Percentiles rank a stretch among this genome's conserved stretches.
These are phyloP conservation scores for Gobius niger DNA, from an alignment of 2,113 vertebrate species.

Conservation along the genomic window DNA sequence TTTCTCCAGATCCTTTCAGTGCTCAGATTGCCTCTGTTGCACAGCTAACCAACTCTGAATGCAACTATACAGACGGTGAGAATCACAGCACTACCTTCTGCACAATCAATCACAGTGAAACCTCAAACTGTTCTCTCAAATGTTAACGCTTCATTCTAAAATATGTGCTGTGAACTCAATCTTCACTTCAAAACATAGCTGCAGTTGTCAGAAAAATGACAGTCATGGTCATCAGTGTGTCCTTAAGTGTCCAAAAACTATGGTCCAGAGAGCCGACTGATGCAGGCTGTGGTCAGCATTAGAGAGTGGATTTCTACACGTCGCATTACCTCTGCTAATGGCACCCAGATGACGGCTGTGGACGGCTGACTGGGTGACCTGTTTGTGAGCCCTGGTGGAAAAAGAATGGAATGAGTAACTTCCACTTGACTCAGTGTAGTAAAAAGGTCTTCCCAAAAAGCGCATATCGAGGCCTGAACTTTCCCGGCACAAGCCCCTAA, in stretches of 20 bases:
- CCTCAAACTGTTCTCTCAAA: no score
- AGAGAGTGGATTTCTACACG: constrained; percentile 67
- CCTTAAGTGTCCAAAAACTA: constrained; percentile 48
- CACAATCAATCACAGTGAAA: no score
- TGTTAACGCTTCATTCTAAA: no score
- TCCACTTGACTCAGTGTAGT: constrained; percentile 36
- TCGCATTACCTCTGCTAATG: constrained; percentile 69
- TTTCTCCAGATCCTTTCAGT: no score
- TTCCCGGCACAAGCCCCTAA: constrained; percentile 62
- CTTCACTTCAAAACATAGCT: no score
- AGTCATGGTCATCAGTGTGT: no score
- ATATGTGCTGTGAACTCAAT: no score
- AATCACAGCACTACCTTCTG: no score
- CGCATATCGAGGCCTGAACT: constrained; percentile 39
- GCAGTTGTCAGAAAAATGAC: no score
- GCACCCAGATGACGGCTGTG: constrained; percentile 70
- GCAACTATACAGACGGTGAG: no score
- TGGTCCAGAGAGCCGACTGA: constrained; percentile 5
- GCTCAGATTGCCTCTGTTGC: no score
- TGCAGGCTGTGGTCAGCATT: constrained; percentile 56
- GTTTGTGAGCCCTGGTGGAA: constrained; percentile 17
- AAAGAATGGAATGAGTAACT: constrained; percentile 52
- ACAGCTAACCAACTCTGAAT: no score
- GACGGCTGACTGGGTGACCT: constrained; percentile 19
- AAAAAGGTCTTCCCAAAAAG: constrained; percentile 57